phyloP scores from a whole-genome alignment of 2,113 vertebrate species.

The Probosciger aterrimus region DNA sequence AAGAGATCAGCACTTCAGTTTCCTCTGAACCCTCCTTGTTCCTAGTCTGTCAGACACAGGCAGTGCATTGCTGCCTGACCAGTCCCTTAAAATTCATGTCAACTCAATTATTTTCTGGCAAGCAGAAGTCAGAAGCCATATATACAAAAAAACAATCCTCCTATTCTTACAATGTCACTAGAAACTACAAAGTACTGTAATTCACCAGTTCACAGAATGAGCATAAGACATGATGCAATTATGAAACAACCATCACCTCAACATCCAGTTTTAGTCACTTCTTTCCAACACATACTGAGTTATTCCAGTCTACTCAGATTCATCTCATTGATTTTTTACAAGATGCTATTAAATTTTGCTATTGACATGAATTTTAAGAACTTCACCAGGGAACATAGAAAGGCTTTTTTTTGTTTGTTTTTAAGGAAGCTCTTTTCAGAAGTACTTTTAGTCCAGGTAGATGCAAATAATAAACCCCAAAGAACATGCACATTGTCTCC shows the following conservation, averaged over 20 bases:
- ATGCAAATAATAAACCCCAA: neutral
- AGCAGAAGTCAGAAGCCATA: neutral
- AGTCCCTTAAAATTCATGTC: neutral
- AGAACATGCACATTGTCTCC: neutral
- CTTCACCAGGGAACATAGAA: neutral
- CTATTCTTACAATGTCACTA: neutral
- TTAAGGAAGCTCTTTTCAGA: neutral
- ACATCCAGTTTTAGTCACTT: neutral
- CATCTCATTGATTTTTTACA: neutral
- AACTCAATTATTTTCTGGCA: neutral
- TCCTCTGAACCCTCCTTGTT: neutral
- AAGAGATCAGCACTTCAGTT: neutral
- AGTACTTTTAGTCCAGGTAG: neutral
- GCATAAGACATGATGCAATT: neutral
- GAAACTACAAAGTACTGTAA: neutral
- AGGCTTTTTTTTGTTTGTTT: neutral
- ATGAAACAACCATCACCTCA: neutral
- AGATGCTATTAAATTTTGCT: neutral
- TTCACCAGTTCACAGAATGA: neutral
- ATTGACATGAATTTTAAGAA: neutral
- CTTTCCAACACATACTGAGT: neutral
- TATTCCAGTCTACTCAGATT: neutral
- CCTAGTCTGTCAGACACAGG: neutral
- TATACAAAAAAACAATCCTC: neutral
- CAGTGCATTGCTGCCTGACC: neutral